Percentiles rank a stretch among this genome's conserved stretches.
phyloP scores from a whole-genome alignment of 2,113 vertebrate genomes.

The Corynorhinus townsendii region DNA sequence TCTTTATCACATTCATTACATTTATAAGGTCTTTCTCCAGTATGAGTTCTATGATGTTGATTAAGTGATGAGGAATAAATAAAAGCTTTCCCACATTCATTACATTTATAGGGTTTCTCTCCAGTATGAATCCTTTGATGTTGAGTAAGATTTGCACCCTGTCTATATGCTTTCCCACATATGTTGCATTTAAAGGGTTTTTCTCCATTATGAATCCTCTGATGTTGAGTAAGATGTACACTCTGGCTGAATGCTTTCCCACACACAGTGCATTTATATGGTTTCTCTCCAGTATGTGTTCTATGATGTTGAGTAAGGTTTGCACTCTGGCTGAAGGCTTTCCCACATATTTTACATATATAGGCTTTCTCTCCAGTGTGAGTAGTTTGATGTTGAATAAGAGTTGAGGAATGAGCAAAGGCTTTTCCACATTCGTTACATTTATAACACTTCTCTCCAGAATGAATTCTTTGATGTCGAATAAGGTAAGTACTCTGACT shows the following conservation, averaged over 20 bases:
- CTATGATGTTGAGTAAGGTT: conserved; percentile 76
- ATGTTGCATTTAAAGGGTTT: conserved; percentile 73
- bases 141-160: conserved; percentile 71
- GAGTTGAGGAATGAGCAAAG: conserved; percentile 74
- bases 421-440: conserved; percentile 73
- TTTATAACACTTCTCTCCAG: conserved; percentile 72
- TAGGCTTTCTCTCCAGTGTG: conserved; percentile 77
- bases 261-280: conserved; percentile 71
- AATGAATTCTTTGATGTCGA: conserved; percentile 74
- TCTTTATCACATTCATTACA: conserved; percentile 76
- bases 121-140: conserved; percentile 76
- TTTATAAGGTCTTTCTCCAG: conserved; percentile 76
- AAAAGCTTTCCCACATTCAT: conserved; percentile 76
- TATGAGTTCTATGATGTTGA: conserved; percentile 76
- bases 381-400: conserved; percentile 74
- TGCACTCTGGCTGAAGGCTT: conserved; percentile 76
- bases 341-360: conserved; percentile 71
- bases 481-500: conserved; percentile 72
- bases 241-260: conserved; percentile 77
- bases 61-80: conserved; percentile 75
- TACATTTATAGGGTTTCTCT: conserved; percentile 77
- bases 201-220: conserved; percentile 77
- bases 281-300: conserved; percentile 73
- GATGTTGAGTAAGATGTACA: conserved; percentile 71
- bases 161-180: conserved; percentile 71